phyloP scores from a whole-genome alignment of 1,140 invertebrate species.

The Platorchestia sp. region DNA sequence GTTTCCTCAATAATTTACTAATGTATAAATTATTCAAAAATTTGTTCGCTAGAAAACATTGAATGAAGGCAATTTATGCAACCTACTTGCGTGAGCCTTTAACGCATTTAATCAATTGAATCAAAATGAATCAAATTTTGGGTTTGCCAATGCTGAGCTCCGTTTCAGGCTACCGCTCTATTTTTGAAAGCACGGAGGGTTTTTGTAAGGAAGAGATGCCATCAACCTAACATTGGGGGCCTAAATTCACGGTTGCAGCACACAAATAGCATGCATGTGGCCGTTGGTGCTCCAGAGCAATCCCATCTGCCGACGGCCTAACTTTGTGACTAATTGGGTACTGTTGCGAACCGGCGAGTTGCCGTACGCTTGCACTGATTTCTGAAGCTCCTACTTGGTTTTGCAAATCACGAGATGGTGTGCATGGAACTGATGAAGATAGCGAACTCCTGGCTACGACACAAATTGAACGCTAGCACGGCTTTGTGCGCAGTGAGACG shows the following conservation, averaged over 20 bases:
- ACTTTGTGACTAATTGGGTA: slow-evolving; percentile 47
- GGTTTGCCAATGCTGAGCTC: background rate
- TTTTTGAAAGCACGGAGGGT: background rate
- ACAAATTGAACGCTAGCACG: slow-evolving; percentile 31
- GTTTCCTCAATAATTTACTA: background rate
- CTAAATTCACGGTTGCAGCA: background rate
- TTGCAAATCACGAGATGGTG: background rate
- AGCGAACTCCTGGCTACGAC: background rate
- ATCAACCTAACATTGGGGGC: background rate
- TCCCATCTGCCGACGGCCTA: background rate
- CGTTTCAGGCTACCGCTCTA: background rate
- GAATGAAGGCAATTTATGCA: background rate
- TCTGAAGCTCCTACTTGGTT: slow-evolving; percentile 21
- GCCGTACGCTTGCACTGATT: background rate
- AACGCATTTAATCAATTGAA: too few species aligned
- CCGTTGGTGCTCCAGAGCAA: slow-evolving; percentile 12
- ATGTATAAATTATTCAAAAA: background rate
- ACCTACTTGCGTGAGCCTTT: background rate
- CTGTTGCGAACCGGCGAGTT: background rate
- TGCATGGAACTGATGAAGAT: slow-evolving; percentile 32
- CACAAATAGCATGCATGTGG: background rate
- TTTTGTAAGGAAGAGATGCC: background rate
- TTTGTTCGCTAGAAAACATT: background rate
- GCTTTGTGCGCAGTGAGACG: background rate
- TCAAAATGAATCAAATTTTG: background rate